Base-by-base conservation (phyloP, 1,140 invertebrate genomes). In the Euwallacea similis region DNA sequence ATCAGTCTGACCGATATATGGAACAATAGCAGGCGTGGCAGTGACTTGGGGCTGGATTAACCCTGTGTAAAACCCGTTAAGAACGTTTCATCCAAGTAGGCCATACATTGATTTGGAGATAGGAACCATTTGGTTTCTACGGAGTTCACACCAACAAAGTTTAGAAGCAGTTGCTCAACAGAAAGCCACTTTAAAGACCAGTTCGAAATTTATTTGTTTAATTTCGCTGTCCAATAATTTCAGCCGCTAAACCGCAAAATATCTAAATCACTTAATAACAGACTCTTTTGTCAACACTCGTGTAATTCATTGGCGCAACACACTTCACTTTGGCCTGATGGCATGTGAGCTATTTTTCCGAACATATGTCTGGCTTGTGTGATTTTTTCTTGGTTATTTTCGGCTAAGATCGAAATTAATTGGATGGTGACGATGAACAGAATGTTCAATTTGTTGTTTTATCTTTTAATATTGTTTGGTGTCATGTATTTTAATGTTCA, bases 1-100 rank as follows among this genome's bases (percentile, higher is more conserved):
- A 60, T 60, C 58, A 60, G 58, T 42, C 42, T 60, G 58, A 60
- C 58, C 58, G 33, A 60, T 60, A 60, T 60, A 42, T 42, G 58
- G 58, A 60, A 60, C 58, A 60, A 60, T 42, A 60, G 58, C 21
- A 9, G 58, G 58, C 58, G 58, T 42, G 58, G 42, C 33, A 21
- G 9, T 42, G 21, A 21, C 42, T 60, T 33, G 21, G 58, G 58
- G 58, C 33, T 60, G 33, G 42, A 60, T 21, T 42, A 60, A 42
- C 58, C 58, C 58, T 33, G 3, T 33, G 21, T 33, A 33, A 33
- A 33, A 33, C 4, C 21, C 21, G 21, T 33, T 33, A 33, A 33
- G 21, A 33, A 33, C 21, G 21, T 33, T 33, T 33, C 21, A 4
- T 33, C 21, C 21, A 33, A 33, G 21, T 33, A 33, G 1, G 21